Conservation (phyloP, 1,140 invertebrate genomes). For the Aphelinus certus region DNA sequence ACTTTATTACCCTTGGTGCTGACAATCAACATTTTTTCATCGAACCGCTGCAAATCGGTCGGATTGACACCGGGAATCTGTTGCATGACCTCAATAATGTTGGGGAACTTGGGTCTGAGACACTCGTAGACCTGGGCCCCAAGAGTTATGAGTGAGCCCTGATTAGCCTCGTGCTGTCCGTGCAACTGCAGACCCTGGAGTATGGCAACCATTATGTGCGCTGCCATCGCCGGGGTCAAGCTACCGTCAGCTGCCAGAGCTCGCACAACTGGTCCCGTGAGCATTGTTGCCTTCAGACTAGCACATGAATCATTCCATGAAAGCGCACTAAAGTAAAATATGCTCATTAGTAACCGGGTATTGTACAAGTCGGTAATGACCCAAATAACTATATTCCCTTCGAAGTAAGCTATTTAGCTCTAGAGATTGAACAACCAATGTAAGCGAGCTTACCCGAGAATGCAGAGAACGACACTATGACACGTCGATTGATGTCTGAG, state of each 20-base stretch:
- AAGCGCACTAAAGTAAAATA: slow-evolving; percentile 70
- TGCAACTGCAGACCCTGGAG: slow-evolving; percentile 80
- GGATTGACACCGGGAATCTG: slow-evolving; percentile 81
- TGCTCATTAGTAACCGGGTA: slow-evolving; percentile 12
- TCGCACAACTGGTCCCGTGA: slow-evolving; percentile 75
- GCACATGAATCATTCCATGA: slow-evolving; percentile 86
- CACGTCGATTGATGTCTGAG: slow-evolving; percentile 73
- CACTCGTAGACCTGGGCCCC: slow-evolving; percentile 84
- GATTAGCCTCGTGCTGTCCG: slow-evolving; percentile 87
- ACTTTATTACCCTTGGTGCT: slow-evolving; percentile 79
- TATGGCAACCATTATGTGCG: slow-evolving; percentile 76
- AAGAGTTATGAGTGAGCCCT: slow-evolving; percentile 74
- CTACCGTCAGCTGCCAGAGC: slow-evolving; percentile 69
- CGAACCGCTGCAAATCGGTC: slow-evolving; percentile 81
- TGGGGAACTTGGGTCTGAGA: slow-evolving; percentile 78
- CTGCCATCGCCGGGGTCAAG: slow-evolving; percentile 72
- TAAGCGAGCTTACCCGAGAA: slow-evolving; percentile 65
- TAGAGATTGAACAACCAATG: no score
- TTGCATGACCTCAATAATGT: slow-evolving; percentile 74
- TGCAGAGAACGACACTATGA: slow-evolving; percentile 72
- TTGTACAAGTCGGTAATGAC: no score
- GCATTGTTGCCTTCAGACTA: slow-evolving; percentile 78
- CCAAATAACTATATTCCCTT: no score
- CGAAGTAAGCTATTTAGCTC: no score
- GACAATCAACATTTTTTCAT: slow-evolving; percentile 80